A percentile compares a stretch with the other conserved stretches of the same genome.
These are phyloP conservation scores for Oncorhynchus clarkii DNA, from an alignment of 2,113 vertebrate genomes.

Conservation along the genomic window DNA sequence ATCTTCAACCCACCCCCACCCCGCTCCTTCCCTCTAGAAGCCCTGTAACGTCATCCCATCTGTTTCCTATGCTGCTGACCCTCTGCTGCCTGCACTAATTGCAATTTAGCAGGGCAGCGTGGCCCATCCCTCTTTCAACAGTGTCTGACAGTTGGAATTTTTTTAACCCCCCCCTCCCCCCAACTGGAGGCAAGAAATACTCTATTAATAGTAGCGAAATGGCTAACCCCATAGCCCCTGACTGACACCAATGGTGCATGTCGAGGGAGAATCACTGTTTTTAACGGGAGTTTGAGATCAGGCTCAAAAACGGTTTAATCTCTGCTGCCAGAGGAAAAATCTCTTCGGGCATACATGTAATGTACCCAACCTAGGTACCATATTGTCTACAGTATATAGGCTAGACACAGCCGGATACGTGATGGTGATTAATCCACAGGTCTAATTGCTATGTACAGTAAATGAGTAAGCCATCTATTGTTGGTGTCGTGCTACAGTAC, in stretches of 20 bases:
- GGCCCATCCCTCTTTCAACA: conserved; percentile 28
- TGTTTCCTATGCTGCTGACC: conserved; percentile 34
- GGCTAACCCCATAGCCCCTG: no score
- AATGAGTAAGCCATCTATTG: not conserved
- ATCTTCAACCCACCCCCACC: not conserved
- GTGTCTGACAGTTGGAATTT: conserved; percentile 24
- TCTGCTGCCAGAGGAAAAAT: no score
- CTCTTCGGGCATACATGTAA: no score
- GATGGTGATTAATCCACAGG: not conserved
- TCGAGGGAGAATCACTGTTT: no score
- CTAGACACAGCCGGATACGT: not conserved
- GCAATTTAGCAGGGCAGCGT: conserved; percentile 27
- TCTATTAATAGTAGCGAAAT: no score
- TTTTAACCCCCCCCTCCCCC: no score
- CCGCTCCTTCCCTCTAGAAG: conserved; percentile 20
- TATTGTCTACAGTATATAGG: no score
- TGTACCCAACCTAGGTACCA: no score
- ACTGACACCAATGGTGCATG: no score
- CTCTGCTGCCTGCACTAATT: conserved; percentile 27
- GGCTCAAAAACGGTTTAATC: no score
- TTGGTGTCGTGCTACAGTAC: not conserved
- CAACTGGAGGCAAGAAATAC: no score
- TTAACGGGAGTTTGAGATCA: no score
- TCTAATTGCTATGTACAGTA: not conserved
- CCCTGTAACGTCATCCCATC: conserved; percentile 26